Conservation (phyloP, 2,113 vertebrate species). For the Halcyon malimbica region DNA sequence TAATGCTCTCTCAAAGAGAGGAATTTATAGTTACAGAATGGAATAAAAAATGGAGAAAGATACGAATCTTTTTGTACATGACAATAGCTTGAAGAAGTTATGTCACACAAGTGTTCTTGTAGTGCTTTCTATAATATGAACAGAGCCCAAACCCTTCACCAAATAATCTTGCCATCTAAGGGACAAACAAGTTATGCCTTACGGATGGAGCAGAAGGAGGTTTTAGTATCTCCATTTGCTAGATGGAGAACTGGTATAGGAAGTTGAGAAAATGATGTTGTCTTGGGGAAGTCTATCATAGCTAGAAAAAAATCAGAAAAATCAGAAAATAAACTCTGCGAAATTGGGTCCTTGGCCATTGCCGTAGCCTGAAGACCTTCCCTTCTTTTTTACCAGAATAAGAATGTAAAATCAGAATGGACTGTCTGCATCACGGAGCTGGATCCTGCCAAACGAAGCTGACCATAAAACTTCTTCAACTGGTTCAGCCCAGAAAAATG, state of each 20-base stretch:
- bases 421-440: neutral
- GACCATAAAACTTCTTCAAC: neutral
- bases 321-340: neutral
- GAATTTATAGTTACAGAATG: neutral
- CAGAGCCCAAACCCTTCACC: neutral
- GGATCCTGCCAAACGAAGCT: neutral
- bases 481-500: neutral
- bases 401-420: neutral
- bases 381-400: neutral
- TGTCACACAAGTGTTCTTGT: neutral
- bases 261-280: neutral
- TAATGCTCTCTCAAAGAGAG: neutral
- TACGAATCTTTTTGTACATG: neutral
- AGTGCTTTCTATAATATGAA: neutral
- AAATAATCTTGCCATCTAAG: neutral
- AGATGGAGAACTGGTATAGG: neutral
- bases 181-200: neutral
- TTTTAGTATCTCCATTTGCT: neutral
- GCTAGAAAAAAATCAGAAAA: neutral
- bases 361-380: neutral
- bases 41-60: neutral
- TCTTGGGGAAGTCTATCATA: neutral
- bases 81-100: neutral
- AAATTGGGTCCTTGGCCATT: neutral
- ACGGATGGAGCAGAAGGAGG: neutral